phyloP scores from a whole-genome alignment of 2,113 vertebrate genomes.

The Seriola aureovittata region DNA sequence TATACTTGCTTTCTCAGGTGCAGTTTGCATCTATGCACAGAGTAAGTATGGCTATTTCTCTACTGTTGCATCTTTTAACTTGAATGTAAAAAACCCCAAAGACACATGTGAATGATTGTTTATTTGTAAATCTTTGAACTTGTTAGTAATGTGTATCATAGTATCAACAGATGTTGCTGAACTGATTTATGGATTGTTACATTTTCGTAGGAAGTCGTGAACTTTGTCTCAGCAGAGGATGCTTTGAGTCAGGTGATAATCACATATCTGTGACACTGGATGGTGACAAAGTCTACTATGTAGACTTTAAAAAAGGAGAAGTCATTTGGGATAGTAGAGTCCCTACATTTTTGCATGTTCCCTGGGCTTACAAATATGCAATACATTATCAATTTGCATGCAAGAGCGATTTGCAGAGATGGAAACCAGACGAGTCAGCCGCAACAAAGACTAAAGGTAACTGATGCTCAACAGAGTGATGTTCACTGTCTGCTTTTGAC shows the following conservation, averaged over 20 bases:
- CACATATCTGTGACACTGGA: neutral
- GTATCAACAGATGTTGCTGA: neutral
- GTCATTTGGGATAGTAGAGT: conserved; percentile 30
- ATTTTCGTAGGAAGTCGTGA: conserved; percentile 2
- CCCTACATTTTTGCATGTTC: neutral
- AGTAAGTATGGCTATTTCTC: conserved; percentile 8
- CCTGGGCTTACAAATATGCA: neutral
- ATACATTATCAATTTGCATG: neutral
- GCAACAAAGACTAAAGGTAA: conserved; percentile 1
- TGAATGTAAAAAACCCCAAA: no score
- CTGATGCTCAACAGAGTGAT: neutral
- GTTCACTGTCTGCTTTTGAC: neutral
- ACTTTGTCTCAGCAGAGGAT: conserved; percentile 14
- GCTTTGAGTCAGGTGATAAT: conserved; percentile 23
- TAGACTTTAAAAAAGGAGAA: conserved; percentile 5
- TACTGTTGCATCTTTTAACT: neutral
- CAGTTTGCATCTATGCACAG: conserved; percentile 7
- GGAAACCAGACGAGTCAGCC: conserved; percentile 9
- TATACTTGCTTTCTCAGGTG: conserved; percentile 9
- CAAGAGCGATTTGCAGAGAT: rapidly evolving
- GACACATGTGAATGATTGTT: no score
- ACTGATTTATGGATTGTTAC: neutral
- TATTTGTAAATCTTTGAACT: no score
- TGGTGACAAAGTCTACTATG: conserved; percentile 8
- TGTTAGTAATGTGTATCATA: neutral